Conservation (phyloP, 1,140 invertebrate genomes). For the Periplaneta americana region DNA sequence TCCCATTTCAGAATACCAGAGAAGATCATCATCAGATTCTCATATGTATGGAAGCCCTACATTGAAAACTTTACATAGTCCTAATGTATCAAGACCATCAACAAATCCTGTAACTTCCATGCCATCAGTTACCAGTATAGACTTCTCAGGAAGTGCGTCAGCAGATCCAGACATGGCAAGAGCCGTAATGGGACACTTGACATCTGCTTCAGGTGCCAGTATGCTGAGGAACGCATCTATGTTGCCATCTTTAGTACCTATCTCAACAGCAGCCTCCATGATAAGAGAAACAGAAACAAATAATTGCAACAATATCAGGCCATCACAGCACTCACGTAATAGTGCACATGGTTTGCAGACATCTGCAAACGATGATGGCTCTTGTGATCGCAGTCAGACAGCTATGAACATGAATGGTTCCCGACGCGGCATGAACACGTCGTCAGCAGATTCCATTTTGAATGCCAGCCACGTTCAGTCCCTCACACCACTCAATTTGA, state of each 20-base stretch:
- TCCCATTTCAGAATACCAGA: not conserved
- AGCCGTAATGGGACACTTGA: not conserved
- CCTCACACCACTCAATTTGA: slow-evolving; percentile 12
- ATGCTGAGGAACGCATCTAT: not conserved
- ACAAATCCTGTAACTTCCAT: not conserved
- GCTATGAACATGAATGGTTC: slow-evolving; percentile 4
- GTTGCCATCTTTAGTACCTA: not conserved
- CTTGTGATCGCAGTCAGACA: not conserved
- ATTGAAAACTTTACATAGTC: not conserved
- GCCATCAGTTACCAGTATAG: not conserved
- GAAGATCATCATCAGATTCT: not conserved
- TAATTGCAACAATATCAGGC: not conserved
- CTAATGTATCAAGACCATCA: not conserved
- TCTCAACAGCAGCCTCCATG: not conserved
- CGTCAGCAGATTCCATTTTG: not conserved
- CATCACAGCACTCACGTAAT: not conserved
- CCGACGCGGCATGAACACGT: not conserved
- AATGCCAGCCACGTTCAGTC: slow-evolving; percentile 1
- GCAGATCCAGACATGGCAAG: not conserved
- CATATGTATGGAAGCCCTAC: not conserved
- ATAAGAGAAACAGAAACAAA: not conserved
- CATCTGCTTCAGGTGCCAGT: not conserved
- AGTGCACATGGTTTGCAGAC: not conserved
- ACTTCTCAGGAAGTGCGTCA: not conserved
- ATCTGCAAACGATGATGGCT: not conserved